Evolutionary conservation across 2,888 invertebrate genomes (phyloP).

Genomic region (Platynereis dumerilii): DNA sequence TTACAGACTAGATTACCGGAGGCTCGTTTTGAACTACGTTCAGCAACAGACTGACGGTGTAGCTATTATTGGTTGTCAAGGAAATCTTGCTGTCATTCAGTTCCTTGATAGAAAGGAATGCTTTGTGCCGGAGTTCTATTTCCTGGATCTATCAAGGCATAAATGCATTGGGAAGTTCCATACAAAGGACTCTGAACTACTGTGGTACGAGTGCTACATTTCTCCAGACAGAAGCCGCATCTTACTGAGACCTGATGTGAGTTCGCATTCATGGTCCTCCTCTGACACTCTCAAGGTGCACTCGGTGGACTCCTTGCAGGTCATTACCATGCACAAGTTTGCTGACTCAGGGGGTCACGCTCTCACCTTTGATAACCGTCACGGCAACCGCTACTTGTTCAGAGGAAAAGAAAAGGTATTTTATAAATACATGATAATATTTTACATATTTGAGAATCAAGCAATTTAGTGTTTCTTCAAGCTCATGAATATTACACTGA

Average conservation of each 20-base stretch:
- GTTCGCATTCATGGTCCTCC: constrained; percentile 38
- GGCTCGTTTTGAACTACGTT: constrained; percentile 10
- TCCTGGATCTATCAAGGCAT: constrained; percentile 40
- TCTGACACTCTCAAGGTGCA: constrained; percentile 32
- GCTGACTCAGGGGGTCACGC: constrained; percentile 39
- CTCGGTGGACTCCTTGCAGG: constrained; percentile 15
- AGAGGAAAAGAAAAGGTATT: constrained; percentile 33
- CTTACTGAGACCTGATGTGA: constrained; percentile 43
- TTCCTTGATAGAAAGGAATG: constrained; percentile 41
- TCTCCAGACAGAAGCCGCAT: constrained; percentile 43
- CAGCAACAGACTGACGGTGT: constrained; percentile 34
- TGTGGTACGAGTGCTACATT: constrained; percentile 49
- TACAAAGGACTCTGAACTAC: constrained; percentile 38
- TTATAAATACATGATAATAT: too few relatives aligned
- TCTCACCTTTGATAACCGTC: constrained; percentile 42
- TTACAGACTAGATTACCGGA: constrained; percentile 11
- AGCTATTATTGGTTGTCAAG: constrained; percentile 43
- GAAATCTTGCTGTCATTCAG: constrained; percentile 41
- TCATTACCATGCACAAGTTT: constrained; percentile 20
- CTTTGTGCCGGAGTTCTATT: constrained; percentile 43
- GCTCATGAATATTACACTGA: too few relatives aligned
- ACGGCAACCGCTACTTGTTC: constrained; percentile 40
- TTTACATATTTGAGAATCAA: too few relatives aligned
- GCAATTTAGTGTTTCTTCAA: too few relatives aligned
- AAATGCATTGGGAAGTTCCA: constrained; percentile 43